A percentile compares a stretch with the other conserved stretches of the same genome.
These are phyloP conservation scores for Pseudomugil tenellus DNA, from an alignment of 2,797 vertebrate genomes.

Conservation along the genomic window DNA sequence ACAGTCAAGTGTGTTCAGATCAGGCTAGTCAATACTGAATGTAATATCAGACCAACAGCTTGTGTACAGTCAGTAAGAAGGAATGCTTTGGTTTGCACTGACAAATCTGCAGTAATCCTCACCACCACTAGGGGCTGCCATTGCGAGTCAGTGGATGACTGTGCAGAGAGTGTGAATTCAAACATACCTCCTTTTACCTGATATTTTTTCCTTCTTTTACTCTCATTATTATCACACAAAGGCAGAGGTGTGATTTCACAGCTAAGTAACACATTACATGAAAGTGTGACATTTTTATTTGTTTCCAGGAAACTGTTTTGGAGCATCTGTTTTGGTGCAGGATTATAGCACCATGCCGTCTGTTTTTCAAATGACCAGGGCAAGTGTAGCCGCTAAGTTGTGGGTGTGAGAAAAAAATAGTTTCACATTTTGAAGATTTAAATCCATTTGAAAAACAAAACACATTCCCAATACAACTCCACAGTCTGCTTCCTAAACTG, in stretches of 20 bases:
- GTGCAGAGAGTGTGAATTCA: slow-evolving; percentile 28
- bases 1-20: slow-evolving; percentile 31
- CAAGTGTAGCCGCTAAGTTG: slow-evolving; percentile 25
- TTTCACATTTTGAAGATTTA: slow-evolving; percentile 12
- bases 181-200: slow-evolving; percentile 22
- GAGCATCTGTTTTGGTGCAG: slow-evolving; percentile 49
- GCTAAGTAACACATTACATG: slow-evolving; percentile 50
- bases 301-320: slow-evolving; percentile 25
- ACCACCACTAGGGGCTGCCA: slow-evolving; percentile 54
- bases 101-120: slow-evolving; percentile 26
- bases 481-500: slow-evolving; percentile 20
- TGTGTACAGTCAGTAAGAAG: slow-evolving; percentile 3
- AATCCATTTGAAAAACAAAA: neutral
- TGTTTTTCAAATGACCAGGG: slow-evolving; percentile 42
- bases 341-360: slow-evolving; percentile 31
- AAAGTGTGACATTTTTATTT: slow-evolving; percentile 41
- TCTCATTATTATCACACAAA: slow-evolving; percentile 10
- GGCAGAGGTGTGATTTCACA: slow-evolving; percentile 28
- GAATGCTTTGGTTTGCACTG: slow-evolving; percentile 30
- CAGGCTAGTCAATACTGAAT: slow-evolving; percentile 33
- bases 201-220: neutral
- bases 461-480: neutral
- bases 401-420: slow-evolving; percentile 8
- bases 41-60: slow-evolving; percentile 39
- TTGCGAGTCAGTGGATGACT: slow-evolving; percentile 17